Base-by-base conservation (phyloP, 1,140 invertebrate species). In the Drosophila auraria region DNA sequence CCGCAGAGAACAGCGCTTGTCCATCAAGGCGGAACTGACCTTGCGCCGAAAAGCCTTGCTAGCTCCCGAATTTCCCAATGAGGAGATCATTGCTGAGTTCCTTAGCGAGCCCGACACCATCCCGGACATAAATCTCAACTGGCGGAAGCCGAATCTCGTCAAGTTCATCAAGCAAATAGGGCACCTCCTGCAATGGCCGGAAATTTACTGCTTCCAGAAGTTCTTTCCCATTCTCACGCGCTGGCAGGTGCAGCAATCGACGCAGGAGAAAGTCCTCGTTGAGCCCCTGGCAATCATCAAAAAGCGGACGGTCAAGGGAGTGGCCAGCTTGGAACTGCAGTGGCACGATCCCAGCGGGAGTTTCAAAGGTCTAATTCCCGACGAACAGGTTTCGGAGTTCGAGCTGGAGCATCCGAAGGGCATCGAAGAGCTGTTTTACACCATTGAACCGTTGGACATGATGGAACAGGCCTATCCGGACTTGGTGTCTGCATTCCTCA, bases 81-180 rank as follows among this genome's bases (percentile, higher is more conserved):
- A 96, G 78, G 94, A 95, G 83, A 93, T 97, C 42, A 96, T 97
- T 82, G 94, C 96, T 65, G 97, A 97, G 93, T 97, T 96, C 93
- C 93, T 97, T 40, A 87, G 94, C 25, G 92, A 93, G 5, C 95
- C 94, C 73, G 93, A 93, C 23, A 74, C 80, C 15, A 76, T 95
- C 5, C 93, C 94, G 2, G 90, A 86, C 44, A 84, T 96, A 47
- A 84, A 95, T 73, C 93, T 96, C 12, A 92, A 93, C 62, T 96
- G 96, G 95, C 94, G 93, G 30, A 94, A 94, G 82, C 96, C 97
- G 1, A 94, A 96, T 93, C 82, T 97, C 40, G 93, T 94, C 36
- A 94, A 95, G 86, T 97, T 97, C 93, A 93, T 96, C 95, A 94
- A 94, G 91, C 95, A 97, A 80, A 95, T 96, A 91, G 93, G 93